Evolutionary conservation across 2,888 invertebrate genomes (phyloP).

Genomic region (Acholoe squamosa): DNA sequence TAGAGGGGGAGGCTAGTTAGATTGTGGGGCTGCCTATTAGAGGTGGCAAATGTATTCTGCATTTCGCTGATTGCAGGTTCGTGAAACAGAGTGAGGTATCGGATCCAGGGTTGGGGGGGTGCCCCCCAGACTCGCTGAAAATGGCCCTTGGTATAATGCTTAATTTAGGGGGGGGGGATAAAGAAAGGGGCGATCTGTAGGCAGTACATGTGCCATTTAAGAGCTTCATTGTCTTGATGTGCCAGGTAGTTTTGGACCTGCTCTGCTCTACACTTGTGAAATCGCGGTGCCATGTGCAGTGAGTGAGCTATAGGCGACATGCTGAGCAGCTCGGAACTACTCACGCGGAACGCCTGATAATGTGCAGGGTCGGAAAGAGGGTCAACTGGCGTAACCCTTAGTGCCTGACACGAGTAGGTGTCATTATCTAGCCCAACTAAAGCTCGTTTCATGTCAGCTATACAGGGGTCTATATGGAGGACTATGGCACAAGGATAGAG

Average conservation of each 20-base stretch:
- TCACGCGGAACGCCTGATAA: background rate
- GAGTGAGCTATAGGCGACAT: background rate
- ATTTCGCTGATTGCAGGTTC: too few species aligned
- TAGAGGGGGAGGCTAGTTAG: background rate
- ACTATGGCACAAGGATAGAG: background rate
- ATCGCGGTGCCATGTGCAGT: background rate
- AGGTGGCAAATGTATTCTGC: too few species aligned
- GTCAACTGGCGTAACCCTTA: background rate
- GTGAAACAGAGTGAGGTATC: too few species aligned
- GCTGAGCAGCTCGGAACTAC: background rate
- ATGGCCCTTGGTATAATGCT: too few species aligned
- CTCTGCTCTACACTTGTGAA: background rate
- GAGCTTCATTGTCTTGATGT: too few species aligned
- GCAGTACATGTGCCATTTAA: too few species aligned
- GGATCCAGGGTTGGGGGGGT: background rate
- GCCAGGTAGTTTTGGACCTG: too few species aligned
- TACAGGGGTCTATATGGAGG: background rate
- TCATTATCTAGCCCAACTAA: background rate
- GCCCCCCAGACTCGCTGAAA: too few species aligned
- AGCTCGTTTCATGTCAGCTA: background rate
- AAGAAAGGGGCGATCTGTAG: too few species aligned
- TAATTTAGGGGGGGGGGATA: too few species aligned
- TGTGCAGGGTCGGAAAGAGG: background rate
- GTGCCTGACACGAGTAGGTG: slow-evolving; percentile 2
- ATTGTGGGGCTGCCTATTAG: background rate